phyloP scores from a whole-genome alignment of 1,140 invertebrate species.

The Magallana gigas region DNA sequence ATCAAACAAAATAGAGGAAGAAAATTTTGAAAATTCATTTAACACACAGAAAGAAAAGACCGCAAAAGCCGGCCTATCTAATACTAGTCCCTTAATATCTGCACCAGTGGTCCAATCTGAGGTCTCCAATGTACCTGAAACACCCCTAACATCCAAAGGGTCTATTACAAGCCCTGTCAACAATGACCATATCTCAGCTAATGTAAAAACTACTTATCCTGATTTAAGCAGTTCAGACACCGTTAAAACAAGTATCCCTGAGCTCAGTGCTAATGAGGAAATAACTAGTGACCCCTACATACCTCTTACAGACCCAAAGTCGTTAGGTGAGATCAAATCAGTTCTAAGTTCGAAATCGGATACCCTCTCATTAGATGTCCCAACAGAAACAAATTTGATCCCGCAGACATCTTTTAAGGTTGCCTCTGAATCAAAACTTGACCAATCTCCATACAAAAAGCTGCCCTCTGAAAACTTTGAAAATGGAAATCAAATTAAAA shows the following conservation, averaged over 20 bases:
- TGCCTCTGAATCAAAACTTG: not conserved
- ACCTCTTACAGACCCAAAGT: not conserved
- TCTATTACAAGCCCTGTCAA: not conserved
- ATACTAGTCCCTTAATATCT: not conserved
- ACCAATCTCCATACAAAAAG: constrained; percentile 2
- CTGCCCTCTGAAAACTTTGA: not conserved
- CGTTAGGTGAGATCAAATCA: too few relatives aligned
- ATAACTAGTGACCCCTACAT: not conserved
- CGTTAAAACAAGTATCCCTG: not conserved
- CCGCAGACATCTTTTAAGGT: not conserved
- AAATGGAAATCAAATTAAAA: not conserved
- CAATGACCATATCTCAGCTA: not conserved
- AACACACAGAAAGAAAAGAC: not conserved
- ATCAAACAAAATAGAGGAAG: not conserved
- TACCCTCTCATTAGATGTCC: not conserved
- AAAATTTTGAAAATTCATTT: not conserved
- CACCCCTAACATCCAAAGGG: not conserved
- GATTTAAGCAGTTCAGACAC: not conserved
- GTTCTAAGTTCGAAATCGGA: too few relatives aligned
- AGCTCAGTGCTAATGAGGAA: not conserved
- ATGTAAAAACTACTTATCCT: not conserved
- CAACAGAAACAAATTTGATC: not conserved
- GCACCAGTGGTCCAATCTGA: not conserved
- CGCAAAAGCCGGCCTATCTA: not conserved
- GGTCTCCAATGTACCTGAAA: not conserved